Evolutionary conservation across 2,888 invertebrate species (phyloP).

Genomic region (Plutella xylostella): DNA sequence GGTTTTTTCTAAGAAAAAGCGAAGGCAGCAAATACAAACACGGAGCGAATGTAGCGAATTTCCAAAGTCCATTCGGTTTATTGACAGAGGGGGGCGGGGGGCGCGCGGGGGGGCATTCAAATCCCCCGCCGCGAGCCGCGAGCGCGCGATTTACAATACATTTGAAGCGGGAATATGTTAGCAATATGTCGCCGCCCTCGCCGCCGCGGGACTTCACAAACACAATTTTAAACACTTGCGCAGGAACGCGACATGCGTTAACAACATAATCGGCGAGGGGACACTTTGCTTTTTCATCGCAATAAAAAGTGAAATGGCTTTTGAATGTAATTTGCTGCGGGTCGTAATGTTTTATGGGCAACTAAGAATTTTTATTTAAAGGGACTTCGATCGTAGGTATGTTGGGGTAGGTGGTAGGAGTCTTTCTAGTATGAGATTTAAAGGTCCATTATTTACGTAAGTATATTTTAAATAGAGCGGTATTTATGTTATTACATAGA

Average conservation of each 20-base stretch:
- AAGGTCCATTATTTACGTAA: too few relatives aligned
- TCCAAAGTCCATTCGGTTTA: conserved; percentile 62
- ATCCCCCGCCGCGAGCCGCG: conserved; percentile 48
- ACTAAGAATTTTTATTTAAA: not conserved
- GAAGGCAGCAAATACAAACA: conserved; percentile 60
- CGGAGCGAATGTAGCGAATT: conserved; percentile 61
- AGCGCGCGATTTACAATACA: conserved; percentile 63
- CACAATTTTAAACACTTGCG: conserved; percentile 48
- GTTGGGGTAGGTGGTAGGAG: too few relatives aligned
- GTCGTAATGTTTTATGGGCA: conserved; percentile 3
- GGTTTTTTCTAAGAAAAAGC: conserved; percentile 50
- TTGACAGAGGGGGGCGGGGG: conserved; percentile 35
- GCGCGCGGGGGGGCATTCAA: conserved; percentile 35
- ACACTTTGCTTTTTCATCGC: conserved; percentile 27
- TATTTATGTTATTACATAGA: too few relatives aligned
- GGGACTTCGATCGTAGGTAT: not conserved
- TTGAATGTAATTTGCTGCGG: conserved; percentile 7
- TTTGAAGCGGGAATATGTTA: conserved; percentile 65
- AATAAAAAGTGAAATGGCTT: conserved; percentile 6
- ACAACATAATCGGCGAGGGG: conserved; percentile 46
- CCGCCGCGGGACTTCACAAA: conserved; percentile 30
- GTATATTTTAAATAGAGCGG: too few relatives aligned
- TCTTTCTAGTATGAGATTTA: too few relatives aligned
- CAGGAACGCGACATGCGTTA: conserved; percentile 50
- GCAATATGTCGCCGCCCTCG: conserved; percentile 46